Base-by-base conservation (phyloP, 2,888 invertebrate species). In the Steinernema hermaphroditum region DNA sequence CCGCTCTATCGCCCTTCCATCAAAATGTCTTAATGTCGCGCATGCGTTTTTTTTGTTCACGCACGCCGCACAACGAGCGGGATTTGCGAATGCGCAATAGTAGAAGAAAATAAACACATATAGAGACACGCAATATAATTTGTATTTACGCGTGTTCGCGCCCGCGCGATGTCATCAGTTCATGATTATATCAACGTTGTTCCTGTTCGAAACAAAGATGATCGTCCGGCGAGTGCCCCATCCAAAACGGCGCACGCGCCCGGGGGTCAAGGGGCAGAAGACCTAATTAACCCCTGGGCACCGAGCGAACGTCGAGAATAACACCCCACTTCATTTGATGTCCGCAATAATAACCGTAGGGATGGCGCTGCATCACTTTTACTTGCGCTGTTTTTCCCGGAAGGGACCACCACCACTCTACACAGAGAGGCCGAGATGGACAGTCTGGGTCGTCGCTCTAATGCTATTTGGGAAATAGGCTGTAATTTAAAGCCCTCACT, bases 181-280 rank as follows among this genome's bases (percentile, higher is more conserved):
- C 6, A 29, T 62, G 62, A 62, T 62, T 62, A 62, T 62, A 62
- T 62, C 62, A 62, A 29, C 32, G 16, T 62, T 62, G 62, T 62
- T 27, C 62, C 62, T 62, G 34, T 62, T 62, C 62, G 62, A 32
- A 62, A 62, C 62, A 62, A 62, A 62, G 62, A 62, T 62, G 62
- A 32, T 62, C 62, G 32, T 62, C 32, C 32, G 29, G n/a, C n/a
- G n/a, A 50, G 22, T 50, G 19, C 50, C 50, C 50, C 50, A 22
- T 62, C 62, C 62, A 62, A 16, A 32, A 34, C 62, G 62, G 62
- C 62, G 62, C 62, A 12, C 37, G 62, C 62, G 54, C 62, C 62
- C 12, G 32, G 62, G 54, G 62, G 62, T 62, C 62, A 62, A 62
- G 62, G 62, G 62, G 62, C 62, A 62, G 62, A 62, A 62, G 62